Evolutionary conservation across 1,140 invertebrate genomes (phyloP).

Genomic region (Penaeus japonicus): DNA sequence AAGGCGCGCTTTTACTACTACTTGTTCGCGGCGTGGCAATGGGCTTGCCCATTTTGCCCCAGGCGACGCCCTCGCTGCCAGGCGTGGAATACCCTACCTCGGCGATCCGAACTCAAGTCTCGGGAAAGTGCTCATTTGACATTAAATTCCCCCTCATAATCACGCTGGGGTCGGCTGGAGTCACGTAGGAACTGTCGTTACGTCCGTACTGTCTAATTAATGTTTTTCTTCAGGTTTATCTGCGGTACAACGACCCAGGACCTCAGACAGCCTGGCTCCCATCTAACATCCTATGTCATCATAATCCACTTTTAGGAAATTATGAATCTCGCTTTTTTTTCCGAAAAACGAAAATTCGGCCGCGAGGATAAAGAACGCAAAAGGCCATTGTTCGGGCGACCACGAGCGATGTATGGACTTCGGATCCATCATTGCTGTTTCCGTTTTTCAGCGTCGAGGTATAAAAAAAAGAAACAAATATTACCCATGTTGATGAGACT

Average conservation of each 20-base stretch:
- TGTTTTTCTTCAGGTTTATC: neutral
- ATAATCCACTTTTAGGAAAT: slow-evolving; percentile 15
- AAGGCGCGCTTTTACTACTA: slow-evolving; percentile 42
- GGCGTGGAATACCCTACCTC: neutral
- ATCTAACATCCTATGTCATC: slow-evolving; percentile 21
- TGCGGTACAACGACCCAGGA: slow-evolving; percentile 31
- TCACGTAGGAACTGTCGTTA: too few species aligned
- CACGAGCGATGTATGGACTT: neutral
- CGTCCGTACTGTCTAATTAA: too few species aligned
- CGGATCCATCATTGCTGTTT: neutral
- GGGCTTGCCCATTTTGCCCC: slow-evolving; percentile 54
- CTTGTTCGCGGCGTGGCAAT: slow-evolving; percentile 22
- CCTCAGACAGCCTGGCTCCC: slow-evolving; percentile 53
- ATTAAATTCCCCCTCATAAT: too few species aligned
- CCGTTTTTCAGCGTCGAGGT: neutral
- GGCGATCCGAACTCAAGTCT: neutral
- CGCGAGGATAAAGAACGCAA: neutral
- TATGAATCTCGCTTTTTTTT: neutral
- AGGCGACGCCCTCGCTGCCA: slow-evolving; percentile 37
- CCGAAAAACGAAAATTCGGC: neutral
- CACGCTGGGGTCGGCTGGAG: too few species aligned
- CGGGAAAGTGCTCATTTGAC: too few species aligned
- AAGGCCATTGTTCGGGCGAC: neutral
- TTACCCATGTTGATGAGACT: neutral
- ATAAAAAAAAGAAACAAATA: neutral